Evolutionary conservation across 1,140 invertebrate species (phyloP), one percentile per base, ranked within the genome.

Genomic region (Euwallacea fornicatus): DNA sequence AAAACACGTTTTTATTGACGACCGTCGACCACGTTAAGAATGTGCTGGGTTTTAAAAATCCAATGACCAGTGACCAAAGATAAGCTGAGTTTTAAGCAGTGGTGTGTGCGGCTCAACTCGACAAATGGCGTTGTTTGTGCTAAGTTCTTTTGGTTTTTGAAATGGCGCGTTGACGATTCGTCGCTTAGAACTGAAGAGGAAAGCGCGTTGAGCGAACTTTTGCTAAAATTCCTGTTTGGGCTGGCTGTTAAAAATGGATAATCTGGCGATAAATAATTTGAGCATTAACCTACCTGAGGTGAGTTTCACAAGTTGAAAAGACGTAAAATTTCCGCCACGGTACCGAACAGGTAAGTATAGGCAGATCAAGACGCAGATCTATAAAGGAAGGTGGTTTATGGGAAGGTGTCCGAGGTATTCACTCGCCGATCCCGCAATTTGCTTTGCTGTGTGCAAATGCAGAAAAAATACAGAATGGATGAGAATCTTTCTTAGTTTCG

Each of bases 201-300:
- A 11, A 50, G 9, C 9, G 46, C 7, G 9, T 6, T 6, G 46
- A 50, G 46, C 13, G 13, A 50, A 50, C 46, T 50, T 50, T 50
- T 50, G 21, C 42, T 60, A 11, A 13, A 60, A 60, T 11, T 63
- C 7, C n/a, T 63, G 44, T 63, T 63, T 63, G 60, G 13, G 42
- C 15, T 16, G n/a, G 16, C 16, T 56, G 54, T 43, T 13, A 61
- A 59, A 69, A 44, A 77, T 77, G 76, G 76, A 77, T 76, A 77
- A 75, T 70, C 60, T 77, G 9, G 69, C 76, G 6, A 75, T 74
- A 42, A 77, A 77, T 53, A 77, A 76, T 67, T 58, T 77, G 9
- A 68, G 71, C 15, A 61, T 69, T 10, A 74, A 73, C 72, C 53
- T 76, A 64, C 74, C 76, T 69, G 76, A 77, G 76, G 76, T 77